A percentile compares a stretch with the other conserved stretches of the same genome.
phyloP scores from a whole-genome alignment of 2,797 vertebrate species.

The Lates japonicus region DNA sequence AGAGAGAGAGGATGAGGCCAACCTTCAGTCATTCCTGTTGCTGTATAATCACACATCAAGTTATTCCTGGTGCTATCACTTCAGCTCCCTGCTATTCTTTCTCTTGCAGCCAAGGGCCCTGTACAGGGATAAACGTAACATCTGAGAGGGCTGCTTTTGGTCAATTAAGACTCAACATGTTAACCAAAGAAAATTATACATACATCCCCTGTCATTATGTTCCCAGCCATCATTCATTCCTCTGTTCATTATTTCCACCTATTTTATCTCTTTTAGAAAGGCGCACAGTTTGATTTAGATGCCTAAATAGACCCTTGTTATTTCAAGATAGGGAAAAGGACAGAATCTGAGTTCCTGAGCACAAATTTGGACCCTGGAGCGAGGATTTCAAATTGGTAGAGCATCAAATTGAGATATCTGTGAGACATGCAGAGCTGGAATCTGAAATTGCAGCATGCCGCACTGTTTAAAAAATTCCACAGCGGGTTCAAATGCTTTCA shows the following conservation, averaged over 20 bases:
- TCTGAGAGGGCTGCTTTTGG: constrained; percentile 1
- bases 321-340: constrained; percentile 17
- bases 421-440: constrained; percentile 22
- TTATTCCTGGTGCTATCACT: constrained; percentile 44
- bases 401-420: constrained; percentile 31
- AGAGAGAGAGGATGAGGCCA: constrained; percentile 22
- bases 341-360: background rate
- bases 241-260: background rate
- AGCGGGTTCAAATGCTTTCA: background rate
- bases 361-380: background rate
- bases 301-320: background rate
- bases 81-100: constrained; percentile 30
- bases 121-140: constrained; percentile 22
- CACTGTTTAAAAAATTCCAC: background rate
- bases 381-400: constrained; percentile 44
- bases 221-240: constrained; percentile 8
- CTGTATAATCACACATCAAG: constrained; percentile 43
- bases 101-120: constrained; percentile 11
- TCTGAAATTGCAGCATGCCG: background rate
- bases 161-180: constrained; percentile 25
- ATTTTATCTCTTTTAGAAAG: background rate
- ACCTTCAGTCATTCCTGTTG: background rate
- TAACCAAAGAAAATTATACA: constrained; percentile 26
- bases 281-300: background rate
- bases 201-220: constrained; percentile 33